Evolutionary conservation across 2,113 vertebrate species (phyloP), one percentile per base, ranked within the genome.

Genomic region (Brienomyrus brachyistius): DNA sequence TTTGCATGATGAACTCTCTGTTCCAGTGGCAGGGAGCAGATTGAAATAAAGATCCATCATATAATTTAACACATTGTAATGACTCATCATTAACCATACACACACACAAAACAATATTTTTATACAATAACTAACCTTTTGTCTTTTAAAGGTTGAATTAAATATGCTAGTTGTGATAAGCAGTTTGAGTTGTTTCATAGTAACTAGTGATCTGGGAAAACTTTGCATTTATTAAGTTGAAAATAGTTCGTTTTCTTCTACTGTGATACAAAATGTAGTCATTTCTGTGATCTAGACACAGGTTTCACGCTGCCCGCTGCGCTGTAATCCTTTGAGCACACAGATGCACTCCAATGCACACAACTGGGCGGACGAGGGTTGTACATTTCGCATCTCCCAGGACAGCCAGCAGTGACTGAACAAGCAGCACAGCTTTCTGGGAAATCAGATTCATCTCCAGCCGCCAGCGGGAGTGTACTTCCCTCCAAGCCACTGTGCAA

Each of bases 391-490:
- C 15, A 19, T 80, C 35, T 43, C 74, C 31, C 17, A 10, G 74
- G 74, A 80, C 35, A 19, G 35, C 35, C 35, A 7, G 35, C 74
- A 43, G 74, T 43, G 35, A 43, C 74, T 80, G 13, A 43, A 80
- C 74, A 80, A 80, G 35, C 74, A 80, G 74, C 74, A 40, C 74
- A 80, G 31, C 74, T 80, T 40, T 80, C 74, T 80, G 31, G 35
- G 31, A 80, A 80, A 80, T 80, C 74, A 80, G 74, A 80, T 80
- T 80, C 74, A 80, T 80, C 74, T 80, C 31, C 17, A 80, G 74
- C 35, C 5, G 15, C 15, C 74, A 80, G 74, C 35, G 17, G 74
- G 35, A 40, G 43, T 80, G 15, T 43, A 40, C 74, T 80, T 43
- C 74, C 35, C 74, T 80, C 35, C 74, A 80, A 80, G 31, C 17